A percentile compares a stretch with the other conserved stretches of the same genome.
These are phyloP conservation scores for Patella depressa DNA, from an alignment of 2,888 invertebrate genomes.

Conservation along the genomic window DNA sequence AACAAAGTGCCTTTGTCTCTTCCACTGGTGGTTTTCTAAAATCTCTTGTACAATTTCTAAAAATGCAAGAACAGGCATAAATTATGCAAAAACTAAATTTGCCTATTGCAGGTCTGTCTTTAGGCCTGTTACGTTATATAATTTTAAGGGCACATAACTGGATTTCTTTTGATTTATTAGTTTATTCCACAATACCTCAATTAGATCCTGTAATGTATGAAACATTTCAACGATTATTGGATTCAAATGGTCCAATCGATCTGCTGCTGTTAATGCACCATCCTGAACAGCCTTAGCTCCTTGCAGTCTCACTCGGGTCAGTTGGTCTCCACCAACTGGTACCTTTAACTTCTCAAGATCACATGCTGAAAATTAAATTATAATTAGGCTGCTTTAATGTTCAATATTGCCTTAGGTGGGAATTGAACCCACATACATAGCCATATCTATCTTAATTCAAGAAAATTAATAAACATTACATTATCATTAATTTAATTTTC, in stretches of 20 bases:
- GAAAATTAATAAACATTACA: too few relatives aligned
- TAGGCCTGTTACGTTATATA: too few relatives aligned
- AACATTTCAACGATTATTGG: constrained; percentile 38
- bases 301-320: constrained; percentile 35
- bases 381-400: neutral
- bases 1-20: constrained; percentile 5
- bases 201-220: constrained; percentile 31
- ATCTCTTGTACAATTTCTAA: too few relatives aligned
- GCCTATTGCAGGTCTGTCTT: too few relatives aligned
- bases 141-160: too few relatives aligned
- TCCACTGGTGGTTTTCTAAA: neutral
- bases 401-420: neutral
- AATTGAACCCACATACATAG: neutral
- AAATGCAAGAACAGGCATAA: too few relatives aligned
- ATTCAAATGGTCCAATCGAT: constrained; percentile 32
- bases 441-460: too few relatives aligned
- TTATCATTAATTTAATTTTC: too few relatives aligned
- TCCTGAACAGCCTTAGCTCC: constrained; percentile 32
- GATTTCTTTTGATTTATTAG: neutral
- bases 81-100: too few relatives aligned
- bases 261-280: constrained; percentile 31
- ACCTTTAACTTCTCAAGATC: constrained; percentile 24
- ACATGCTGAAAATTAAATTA: constrained; percentile 8
- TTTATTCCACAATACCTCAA: constrained; percentile 24
- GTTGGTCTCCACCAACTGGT: constrained; percentile 40